These are phyloP conservation scores for Mythimna vitellina DNA, from an alignment of 2,888 invertebrate species.

Conservation along the genomic window DNA sequence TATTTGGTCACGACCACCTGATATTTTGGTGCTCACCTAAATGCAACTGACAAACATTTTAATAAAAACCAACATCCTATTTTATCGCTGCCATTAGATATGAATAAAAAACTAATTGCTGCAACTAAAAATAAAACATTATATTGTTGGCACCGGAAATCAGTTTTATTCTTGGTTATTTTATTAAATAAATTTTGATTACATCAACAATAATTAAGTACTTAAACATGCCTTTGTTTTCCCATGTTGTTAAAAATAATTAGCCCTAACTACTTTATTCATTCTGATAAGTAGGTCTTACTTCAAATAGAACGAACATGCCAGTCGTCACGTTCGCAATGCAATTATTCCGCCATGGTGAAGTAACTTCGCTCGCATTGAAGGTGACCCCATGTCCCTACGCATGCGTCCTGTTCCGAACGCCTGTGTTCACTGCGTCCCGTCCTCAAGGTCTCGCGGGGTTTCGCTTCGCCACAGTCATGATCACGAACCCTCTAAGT, in stretches of 20 bases:
- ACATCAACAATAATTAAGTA: neutral
- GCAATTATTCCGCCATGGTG: slow-evolving; percentile 42
- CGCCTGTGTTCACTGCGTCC: slow-evolving; percentile 59
- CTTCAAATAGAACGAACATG: neutral
- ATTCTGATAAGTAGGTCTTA: neutral
- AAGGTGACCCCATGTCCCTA: slow-evolving; percentile 71
- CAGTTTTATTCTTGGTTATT: neutral
- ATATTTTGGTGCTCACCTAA: neutral
- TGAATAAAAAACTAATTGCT: neutral
- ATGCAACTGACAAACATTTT: neutral
- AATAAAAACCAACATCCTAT: slow-evolving; percentile 1
- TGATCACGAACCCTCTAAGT: slow-evolving; percentile 61
- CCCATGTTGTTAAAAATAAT: neutral
- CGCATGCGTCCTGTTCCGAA: slow-evolving; percentile 73
- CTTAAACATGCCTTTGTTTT: neutral
- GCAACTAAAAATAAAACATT: slow-evolving; percentile 2
- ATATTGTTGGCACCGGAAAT: too few relatives aligned
- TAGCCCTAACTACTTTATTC: neutral
- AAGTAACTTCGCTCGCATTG: slow-evolving; percentile 32
- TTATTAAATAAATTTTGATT: neutral
- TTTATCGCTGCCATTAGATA: neutral
- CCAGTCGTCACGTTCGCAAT: slow-evolving; percentile 20
- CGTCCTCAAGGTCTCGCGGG: slow-evolving; percentile 41
- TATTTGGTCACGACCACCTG: slow-evolving; percentile 14
- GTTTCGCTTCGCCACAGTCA: slow-evolving; percentile 50